Conservation (phyloP, 2,113 vertebrate species). For the Mustelus asterias region DNA sequence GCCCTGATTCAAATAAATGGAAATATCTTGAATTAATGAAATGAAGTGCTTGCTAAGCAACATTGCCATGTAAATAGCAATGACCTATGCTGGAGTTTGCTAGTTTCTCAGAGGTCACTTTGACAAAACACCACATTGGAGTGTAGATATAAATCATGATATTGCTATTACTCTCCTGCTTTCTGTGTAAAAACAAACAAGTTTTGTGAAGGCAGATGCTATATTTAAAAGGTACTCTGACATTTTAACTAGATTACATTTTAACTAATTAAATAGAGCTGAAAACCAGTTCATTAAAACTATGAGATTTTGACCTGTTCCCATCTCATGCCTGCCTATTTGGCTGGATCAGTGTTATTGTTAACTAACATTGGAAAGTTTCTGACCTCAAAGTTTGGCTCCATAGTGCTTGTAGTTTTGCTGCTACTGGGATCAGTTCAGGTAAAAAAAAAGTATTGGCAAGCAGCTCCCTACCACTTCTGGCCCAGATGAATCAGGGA, state of each 20-base stretch:
- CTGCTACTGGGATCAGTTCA: too few species aligned
- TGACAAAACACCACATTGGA: neutral
- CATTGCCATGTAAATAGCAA: neutral
- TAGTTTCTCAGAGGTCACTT: neutral
- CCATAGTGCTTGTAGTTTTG: too few species aligned
- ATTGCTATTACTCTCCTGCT: neutral
- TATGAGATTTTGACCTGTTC: neutral
- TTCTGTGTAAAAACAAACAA: neutral
- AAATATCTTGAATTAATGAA: neutral
- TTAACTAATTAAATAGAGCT: neutral
- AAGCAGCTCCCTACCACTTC: too few species aligned
- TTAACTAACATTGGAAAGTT: neutral
- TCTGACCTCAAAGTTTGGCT: too few species aligned
- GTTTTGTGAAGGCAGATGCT: neutral
- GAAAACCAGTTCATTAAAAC: neutral
- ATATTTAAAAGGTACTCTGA: neutral
- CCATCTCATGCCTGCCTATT: neutral
- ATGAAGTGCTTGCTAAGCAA: neutral
- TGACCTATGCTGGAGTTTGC: neutral
- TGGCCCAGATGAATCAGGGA: too few species aligned
- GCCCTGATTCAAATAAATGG: neutral
- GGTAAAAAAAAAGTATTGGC: too few species aligned
- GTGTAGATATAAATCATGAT: neutral
- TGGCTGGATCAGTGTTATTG: neutral
- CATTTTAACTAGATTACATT: neutral